Base-by-base conservation (phyloP, 1,140 invertebrate species). In the Gonioctena quinquepunctata region DNA sequence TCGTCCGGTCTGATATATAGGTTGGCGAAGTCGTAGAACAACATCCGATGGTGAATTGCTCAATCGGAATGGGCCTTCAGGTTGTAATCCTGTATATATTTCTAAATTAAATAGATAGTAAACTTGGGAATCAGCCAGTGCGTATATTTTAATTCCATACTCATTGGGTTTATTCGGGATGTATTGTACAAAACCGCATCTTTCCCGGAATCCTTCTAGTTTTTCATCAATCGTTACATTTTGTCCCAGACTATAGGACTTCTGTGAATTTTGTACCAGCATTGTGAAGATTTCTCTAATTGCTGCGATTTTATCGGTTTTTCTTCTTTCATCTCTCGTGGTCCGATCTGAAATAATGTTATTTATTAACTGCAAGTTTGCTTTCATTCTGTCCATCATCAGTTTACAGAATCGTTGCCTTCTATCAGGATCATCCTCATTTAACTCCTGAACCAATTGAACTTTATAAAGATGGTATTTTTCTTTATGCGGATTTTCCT, bases 231-330 rank as follows among this genome's bases (percentile, higher is more conserved):
- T 52, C 49, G 49, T 52, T 52, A 52, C 49, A 52, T 52, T 52
- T 16, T 52, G 1, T 7, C 3, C 2, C 42, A 50, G 48, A 16
- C 18, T 81, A 81, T 76, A 22, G 78, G 64, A 65, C 49, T 52
- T 52, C 5, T 52, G 77, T 28, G 8, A 83, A 7, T 77, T 81
- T 22, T 70, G 3, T 7, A 78, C 71, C 61, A 84, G 81, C 13
- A 68, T 49, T 50, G 79, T 72, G 71, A 80, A 83, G 3, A 83
- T 33, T 49, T 80, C 71, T 52, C 49, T 7, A 52, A 2, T 52
- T 52, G 5, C 49, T 52, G 80, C 82, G 7, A 83, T 68, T 48
- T 66, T 57, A 69, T 80, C 75, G 22, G 28, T 57, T 75, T 76
- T 21, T 69, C 19, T 66, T 73, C 70, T 3, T 52, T 52, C 1